Evolutionary conservation across 2,888 invertebrate genomes (phyloP), one percentile per base, ranked within the genome.

Genomic region (Agelastica alni): DNA sequence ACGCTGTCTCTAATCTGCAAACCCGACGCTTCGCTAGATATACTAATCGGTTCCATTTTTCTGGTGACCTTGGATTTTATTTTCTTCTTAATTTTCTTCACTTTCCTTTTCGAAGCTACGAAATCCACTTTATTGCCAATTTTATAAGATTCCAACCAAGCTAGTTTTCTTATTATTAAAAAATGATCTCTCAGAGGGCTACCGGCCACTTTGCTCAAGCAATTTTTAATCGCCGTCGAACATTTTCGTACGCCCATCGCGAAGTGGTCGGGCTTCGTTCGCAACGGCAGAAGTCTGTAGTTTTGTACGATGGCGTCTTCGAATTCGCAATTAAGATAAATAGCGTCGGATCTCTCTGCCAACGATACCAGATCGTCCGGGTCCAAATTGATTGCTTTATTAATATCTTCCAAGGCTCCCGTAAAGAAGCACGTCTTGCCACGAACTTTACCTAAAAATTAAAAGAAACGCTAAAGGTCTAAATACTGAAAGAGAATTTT

Each of bases 391-490:
- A 77, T 56, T 17, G 85, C 81, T 52, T 75, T 76, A 9, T 74
- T 77, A 4, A 80, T 80, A 61, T 84, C 83, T 34, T 71, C 76
- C 51, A 83, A 70, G 34, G 83, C 83, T 0, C 79, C 82, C 31
- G 65, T 67, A 61, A 83, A 83, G 64, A 82, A 74, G 31, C 81
- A 81, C 10, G 80, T 77, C 70, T 83, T 83, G 1, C 80, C 37
- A 12, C 17, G 7, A 5, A 39, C 37, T 13, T 12, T 39, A 2
- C 37, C 37, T 39, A 20, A 2, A n/a, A n/a, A n/a, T n/a, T n/a
- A n/a, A n/a, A n/a, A n/a, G n/a, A n/a, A n/a, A n/a, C n/a, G n/a
- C n/a, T n/a, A n/a, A n/a, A n/a, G n/a, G n/a, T n/a, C n/a, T n/a
- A n/a, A n/a, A n/a, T n/a, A n/a, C n/a, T n/a, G n/a, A n/a, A n/a